Evolutionary conservation across 2,888 invertebrate species (phyloP), one percentile per base, ranked within the genome.

Genomic region (Drosophila algonquin): DNA sequence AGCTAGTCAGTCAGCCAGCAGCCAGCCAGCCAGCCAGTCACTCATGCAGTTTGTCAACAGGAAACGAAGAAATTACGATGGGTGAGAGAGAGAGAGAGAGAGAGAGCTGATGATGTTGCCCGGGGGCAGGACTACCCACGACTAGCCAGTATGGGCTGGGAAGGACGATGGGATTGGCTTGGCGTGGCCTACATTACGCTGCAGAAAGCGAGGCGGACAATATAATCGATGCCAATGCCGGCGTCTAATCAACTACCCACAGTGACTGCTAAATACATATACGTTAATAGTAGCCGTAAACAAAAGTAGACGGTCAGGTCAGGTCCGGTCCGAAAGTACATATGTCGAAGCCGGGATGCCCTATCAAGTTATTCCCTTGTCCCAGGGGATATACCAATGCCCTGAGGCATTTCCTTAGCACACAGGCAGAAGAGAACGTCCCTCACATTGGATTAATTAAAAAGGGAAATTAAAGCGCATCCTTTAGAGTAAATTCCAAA

Each of bases 161-260:
- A 40, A 14, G 18, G 40, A 14, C 40, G 27, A 54, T 53, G 24
- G 35, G 63, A 18, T 18, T 55, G 56, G 46, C 27, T 30, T 65
- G 64, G 54, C 64, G 57, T 74, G 72, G 56, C 70, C 72, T 63
- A 78, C 69, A 53, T 65, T 54, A 44, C 12, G 35, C 35, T 24
- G 54, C 52, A 44, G 40, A 48, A 47, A 35, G 52, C 64, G 12
- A 32, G 47, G 51, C 47, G 52, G 56, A 61, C 63, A 73, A 57
- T 59, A 55, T 63, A 64, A 75, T 75, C 77, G 76, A 75, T 76
- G 76, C 64, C 76, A 75, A 67, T 76, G 65, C 65, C 60, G 71
- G 72, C 69, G 63, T 64, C 62, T 58, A 59, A 65, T 71, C 76
- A 76, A 70, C 64, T 76, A 72, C 60, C 61, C 53, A 16, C 69